Base-by-base conservation (phyloP, 2,888 invertebrate genomes). In the Eumerus sabulonum region DNA sequence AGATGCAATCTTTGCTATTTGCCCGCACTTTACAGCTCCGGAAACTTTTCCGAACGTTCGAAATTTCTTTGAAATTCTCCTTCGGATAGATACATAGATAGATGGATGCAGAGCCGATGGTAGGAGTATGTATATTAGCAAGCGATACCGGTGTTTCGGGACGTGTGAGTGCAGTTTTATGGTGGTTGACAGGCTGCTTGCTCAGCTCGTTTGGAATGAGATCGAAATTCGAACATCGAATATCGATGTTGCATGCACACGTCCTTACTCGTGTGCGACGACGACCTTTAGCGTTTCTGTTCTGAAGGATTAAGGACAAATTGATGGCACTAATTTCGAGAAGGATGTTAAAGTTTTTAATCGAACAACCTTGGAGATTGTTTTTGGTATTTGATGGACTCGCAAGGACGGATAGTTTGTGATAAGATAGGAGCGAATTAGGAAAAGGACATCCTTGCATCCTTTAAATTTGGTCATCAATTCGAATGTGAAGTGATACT, bases 291-390 rank as follows among this genome's bases (percentile, higher is more conserved):
- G 12, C 44, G 16, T 16, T 19, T 14, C 45, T 40, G 45, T 54
- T 64, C 19, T 47, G 51, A 47, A 60, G 68, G 68, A 70, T 47
- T 60, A 53, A 51, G 40, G 27, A 60, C 38, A 54, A 70, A 70
- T 60, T 70, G 51, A 70, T 70, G 40, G 27, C 27, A 70, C 60
- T 70, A 70, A 70, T 60, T 70, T 70, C 36, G 53, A 17, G 27
- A 9, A 44, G 27, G 9, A 38, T 27, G 27, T 27, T 27, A 7
- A 27, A 27, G 27, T 27, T 27, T 27, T 27, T 27, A 40, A 3
- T 40, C 11, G 40, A 40, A 40, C n/a, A 40, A 11, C 5, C 12
- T 40, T 9, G 40, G 42, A n/a, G 19, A 1, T 9, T 40, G 40
- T 40, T 40, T 40, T 11, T 9, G 36, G 5, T 2, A 11, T 40